Evolutionary conservation across 37 sponge, comb jelly and placozoan genomes (phyloP).

Genomic region (Ephydatia muelleri): DNA sequence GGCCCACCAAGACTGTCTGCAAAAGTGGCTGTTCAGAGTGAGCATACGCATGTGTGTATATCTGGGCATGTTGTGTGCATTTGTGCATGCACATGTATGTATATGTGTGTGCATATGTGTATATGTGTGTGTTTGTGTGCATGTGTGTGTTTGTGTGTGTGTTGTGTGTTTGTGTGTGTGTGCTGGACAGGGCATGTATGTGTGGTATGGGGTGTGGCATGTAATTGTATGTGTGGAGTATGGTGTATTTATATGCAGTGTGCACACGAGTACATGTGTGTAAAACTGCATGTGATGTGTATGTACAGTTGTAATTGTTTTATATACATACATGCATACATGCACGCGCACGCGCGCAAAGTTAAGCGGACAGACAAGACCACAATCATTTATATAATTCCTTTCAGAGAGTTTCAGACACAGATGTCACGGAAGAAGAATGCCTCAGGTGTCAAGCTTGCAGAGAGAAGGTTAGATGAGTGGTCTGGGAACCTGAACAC

Average conservation of each 20-base stretch:
- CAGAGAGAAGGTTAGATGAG: conserved; percentile 28
- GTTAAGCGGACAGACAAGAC: too few relatives aligned
- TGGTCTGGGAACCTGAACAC: not conserved
- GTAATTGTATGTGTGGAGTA: too few relatives aligned
- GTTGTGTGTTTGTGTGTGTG: not conserved
- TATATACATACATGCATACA: too few relatives aligned
- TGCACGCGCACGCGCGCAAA: too few relatives aligned
- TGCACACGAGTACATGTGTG: too few relatives aligned
- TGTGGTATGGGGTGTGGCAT: too few relatives aligned
- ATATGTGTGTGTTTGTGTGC: not conserved
- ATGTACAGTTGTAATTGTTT: too few relatives aligned
- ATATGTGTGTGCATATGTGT: not conserved
- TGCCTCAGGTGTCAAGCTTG: conserved; percentile 60
- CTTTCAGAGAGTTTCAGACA: conserved; percentile 34
- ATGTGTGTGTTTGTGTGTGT: not conserved
- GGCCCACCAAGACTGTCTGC: conserved; percentile 54
- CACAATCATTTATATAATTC: not conserved
- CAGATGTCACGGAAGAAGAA: conserved; percentile 36
- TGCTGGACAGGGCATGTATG: too few relatives aligned
- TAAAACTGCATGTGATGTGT: too few relatives aligned
- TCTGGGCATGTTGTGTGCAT: not conserved
- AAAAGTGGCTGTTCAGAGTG: conserved; percentile 49
- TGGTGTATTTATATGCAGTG: not conserved
- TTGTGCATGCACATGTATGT: not conserved
- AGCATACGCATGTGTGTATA: not conserved